A percentile compares a stretch with the other conserved stretches of the same genome.
phyloP scores from a whole-genome alignment of 2,113 vertebrate species.

The Psephotus haematonotus region DNA sequence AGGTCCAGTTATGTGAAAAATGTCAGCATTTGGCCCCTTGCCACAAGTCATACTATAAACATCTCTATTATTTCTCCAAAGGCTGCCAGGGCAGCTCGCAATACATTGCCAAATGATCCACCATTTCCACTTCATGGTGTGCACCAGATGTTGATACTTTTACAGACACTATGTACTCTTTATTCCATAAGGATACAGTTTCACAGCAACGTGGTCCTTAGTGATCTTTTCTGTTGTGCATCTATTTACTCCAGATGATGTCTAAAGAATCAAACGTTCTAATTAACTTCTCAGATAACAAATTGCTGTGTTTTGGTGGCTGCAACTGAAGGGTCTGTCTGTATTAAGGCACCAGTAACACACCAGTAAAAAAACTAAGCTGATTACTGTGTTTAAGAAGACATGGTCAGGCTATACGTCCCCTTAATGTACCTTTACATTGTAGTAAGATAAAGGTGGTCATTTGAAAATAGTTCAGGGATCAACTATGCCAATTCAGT shows the following conservation, averaged over 20 bases:
- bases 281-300: not conserved
- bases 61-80: conserved; percentile 19
- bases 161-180: not conserved
- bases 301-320: not conserved
- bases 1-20: conserved; percentile 36
- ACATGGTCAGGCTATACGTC: fast-evolving
- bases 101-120: not conserved
- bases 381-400: not conserved
- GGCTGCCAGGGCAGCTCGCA: not conserved
- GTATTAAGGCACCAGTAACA: not conserved
- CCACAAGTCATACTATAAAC: conserved; percentile 8
- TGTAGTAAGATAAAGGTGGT: not conserved
- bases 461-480: not conserved
- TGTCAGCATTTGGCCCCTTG: conserved; percentile 1
- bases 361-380: not conserved
- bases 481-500: not conserved
- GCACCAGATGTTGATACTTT: conserved; percentile 22
- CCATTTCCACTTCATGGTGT: not conserved
- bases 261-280: not conserved
- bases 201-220: not conserved
- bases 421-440: not conserved
- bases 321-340: not conserved
- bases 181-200: conserved; percentile 1
- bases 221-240: not conserved
- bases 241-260: not conserved